These are phyloP conservation scores for Hexactinellida sp. DNA, from an alignment of 37 sponge, comb jelly and placozoan species.

Conservation along the genomic window DNA sequence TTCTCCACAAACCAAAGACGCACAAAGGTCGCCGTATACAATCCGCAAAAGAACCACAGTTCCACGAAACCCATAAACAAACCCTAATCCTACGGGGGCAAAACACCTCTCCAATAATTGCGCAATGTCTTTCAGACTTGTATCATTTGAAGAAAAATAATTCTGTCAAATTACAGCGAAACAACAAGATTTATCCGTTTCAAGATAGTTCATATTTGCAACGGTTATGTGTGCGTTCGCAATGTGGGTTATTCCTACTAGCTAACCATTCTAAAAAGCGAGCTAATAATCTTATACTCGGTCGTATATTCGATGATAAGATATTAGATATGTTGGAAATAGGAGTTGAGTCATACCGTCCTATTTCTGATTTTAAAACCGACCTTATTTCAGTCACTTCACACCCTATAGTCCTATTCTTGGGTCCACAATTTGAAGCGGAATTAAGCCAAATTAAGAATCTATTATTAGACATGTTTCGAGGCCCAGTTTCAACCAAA, in stretches of 20 bases:
- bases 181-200: not conserved
- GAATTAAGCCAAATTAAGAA: not conserved
- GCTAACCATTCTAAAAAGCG: constrained; percentile 89
- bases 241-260: constrained; percentile 57
- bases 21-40: constrained; percentile 55
- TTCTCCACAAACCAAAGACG: constrained; percentile 57
- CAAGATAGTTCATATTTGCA: not conserved
- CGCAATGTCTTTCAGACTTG: constrained; percentile 62
- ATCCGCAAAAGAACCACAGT: constrained; percentile 51
- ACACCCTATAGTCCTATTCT: not conserved
- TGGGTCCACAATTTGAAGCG: not conserved
- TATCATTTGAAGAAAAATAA: not conserved
- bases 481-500: constrained; percentile 38
- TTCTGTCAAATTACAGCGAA: not conserved
- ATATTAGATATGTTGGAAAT: constrained; percentile 89
- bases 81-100: constrained; percentile 66
- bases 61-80: constrained; percentile 68
- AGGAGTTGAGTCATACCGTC: constrained; percentile 54
- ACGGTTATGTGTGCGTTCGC: not conserved
- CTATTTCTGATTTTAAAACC: constrained; percentile 37
- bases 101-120: constrained; percentile 59
- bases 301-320: constrained; percentile 62
- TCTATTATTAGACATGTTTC: constrained; percentile 60
- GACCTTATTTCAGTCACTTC: not conserved
- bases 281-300: constrained; percentile 75